These are phyloP conservation scores for Cheilosia variabilis DNA, from an alignment of 2,888 invertebrate species.

Conservation along the genomic window DNA sequence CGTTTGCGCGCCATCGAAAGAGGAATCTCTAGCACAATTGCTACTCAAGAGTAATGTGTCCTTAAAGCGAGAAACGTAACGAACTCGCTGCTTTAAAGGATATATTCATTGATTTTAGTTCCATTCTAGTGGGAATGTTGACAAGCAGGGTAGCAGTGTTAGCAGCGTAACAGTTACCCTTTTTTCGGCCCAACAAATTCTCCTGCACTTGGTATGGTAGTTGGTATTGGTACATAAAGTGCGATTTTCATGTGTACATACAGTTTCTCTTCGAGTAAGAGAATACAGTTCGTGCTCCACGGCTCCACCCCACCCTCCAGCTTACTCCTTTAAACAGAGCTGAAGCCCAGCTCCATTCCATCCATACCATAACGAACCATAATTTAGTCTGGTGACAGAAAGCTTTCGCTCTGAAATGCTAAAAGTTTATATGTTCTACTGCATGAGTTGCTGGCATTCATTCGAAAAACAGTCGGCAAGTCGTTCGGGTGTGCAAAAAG, in stretches of 20 bases:
- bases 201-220: not conserved
- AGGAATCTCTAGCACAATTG: not conserved
- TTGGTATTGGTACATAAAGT: conserved; percentile 13
- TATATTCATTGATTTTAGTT: conserved; percentile 65
- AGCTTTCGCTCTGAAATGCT: conserved; percentile 26
- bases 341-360: not conserved
- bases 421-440: conserved; percentile 58
- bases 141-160: conserved; percentile 8
- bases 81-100: conserved; percentile 59
- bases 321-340: no score
- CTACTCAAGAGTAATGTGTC: conserved; percentile 17
- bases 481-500: conserved; percentile 62
- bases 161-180: conserved; percentile 22
- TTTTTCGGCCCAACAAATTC: not conserved
- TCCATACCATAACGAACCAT: not conserved
- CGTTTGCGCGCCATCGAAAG: conserved; percentile 24
- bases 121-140: conserved; percentile 8
- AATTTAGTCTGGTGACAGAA: conserved; percentile 17
- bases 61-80: conserved; percentile 52
- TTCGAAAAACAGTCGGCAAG: conserved; percentile 77
- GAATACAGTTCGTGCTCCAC: conserved; percentile 3
- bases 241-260: conserved; percentile 17
- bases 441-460: conserved; percentile 62
- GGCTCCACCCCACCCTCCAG: not conserved
- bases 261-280: conserved; percentile 41